phyloP scores from a whole-genome alignment of 2,797 vertebrate species.

The Thaleichthys pacificus region DNA sequence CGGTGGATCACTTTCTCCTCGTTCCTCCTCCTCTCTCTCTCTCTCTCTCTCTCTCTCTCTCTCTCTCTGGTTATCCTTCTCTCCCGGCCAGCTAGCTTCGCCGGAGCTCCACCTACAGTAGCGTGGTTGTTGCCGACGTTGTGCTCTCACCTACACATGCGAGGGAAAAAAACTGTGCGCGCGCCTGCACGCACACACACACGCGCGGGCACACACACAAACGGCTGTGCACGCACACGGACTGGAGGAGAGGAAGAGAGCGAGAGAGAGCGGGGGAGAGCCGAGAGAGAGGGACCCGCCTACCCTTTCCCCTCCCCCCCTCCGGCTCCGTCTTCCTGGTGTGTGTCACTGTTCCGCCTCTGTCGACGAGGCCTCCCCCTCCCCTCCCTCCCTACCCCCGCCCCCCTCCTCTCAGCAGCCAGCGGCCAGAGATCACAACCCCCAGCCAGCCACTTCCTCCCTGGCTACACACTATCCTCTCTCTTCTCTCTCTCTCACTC shows the following conservation, averaged over 20 bases:
- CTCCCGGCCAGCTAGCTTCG: neutral
- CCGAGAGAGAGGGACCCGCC: slow-evolving; percentile 57
- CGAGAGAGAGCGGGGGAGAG: slow-evolving; percentile 15
- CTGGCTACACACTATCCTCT: slow-evolving; percentile 28
- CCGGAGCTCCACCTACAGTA: slow-evolving; percentile 3
- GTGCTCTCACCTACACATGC: neutral
- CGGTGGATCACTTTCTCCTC: neutral
- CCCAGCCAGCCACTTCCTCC: slow-evolving; percentile 64
- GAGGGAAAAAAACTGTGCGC: too few species aligned
- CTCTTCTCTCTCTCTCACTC: too few species aligned
- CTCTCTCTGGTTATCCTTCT: neutral
- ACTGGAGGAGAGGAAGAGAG: slow-evolving; percentile 50
- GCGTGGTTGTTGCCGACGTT: neutral
- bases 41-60: neutral
- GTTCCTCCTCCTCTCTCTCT: neutral
- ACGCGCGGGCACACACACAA: neutral
- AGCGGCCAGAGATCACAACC: slow-evolving; percentile 20
- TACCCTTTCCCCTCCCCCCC: slow-evolving; percentile 69
- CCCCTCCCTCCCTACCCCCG: slow-evolving; percentile 16
- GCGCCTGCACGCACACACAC: slow-evolving; percentile 9
- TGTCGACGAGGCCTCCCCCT: slow-evolving; percentile 64
- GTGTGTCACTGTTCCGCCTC: slow-evolving; percentile 57
- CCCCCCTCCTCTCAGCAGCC: slow-evolving; percentile 18
- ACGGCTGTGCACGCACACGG: slow-evolving; percentile 3
- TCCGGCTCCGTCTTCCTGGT: slow-evolving; percentile 72